Percentiles rank a stretch among this genome's conserved stretches.
These are phyloP conservation scores for Tetrao urogallus DNA, from an alignment of 2,113 vertebrate genomes.

Conservation along the genomic window DNA sequence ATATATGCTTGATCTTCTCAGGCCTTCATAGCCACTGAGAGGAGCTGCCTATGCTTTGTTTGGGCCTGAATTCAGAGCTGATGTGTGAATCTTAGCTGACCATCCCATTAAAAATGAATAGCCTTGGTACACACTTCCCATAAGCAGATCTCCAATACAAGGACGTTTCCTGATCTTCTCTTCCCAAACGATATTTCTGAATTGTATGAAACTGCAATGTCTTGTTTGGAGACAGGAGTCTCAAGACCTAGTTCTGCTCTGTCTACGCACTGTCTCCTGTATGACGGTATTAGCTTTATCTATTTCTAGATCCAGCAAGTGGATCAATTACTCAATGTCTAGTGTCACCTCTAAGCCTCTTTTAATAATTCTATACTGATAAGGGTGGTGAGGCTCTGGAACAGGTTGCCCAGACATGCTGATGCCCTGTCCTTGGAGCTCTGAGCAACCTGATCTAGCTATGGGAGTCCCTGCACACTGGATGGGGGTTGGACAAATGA, in stretches of 20 bases:
- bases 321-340: background rate
- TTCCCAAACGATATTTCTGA: background rate
- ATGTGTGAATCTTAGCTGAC: background rate
- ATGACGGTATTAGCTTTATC: background rate
- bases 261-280: background rate
- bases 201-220: background rate
- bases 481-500: background rate
- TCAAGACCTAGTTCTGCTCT: background rate
- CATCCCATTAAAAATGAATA: background rate
- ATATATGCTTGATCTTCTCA: background rate
- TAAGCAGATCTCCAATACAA: rapidly evolving
- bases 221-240: background rate
- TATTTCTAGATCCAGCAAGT: background rate
- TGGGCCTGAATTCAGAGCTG: background rate
- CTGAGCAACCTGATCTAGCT: background rate
- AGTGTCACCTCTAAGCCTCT: background rate
- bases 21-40: background rate
- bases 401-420: background rate
- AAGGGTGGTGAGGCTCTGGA: background rate
- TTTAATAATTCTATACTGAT: background rate
- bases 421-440: background rate
- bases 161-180: background rate
- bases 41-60: background rate
- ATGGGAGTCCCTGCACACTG: background rate
- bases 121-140: background rate